These are phyloP conservation scores for Phasia obesa DNA, from an alignment of 2,888 invertebrate genomes.

Conservation along the genomic window DNA sequence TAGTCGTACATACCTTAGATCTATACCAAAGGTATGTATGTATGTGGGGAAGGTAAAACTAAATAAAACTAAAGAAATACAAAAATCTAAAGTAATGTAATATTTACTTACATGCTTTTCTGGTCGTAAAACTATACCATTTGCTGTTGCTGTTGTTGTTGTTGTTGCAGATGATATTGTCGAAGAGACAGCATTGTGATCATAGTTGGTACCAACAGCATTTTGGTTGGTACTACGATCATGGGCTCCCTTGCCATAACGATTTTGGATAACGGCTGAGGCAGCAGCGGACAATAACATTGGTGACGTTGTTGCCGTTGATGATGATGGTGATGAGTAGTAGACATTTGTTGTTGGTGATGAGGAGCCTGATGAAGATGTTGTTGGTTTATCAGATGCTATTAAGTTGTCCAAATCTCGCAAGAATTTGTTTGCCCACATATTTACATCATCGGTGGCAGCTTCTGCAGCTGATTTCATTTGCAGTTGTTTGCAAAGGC, in stretches of 20 bases:
- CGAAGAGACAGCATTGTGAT: slow-evolving; percentile 47
- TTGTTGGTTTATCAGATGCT: slow-evolving; percentile 78
- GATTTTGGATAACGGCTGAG: slow-evolving; percentile 78
- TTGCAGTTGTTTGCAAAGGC: slow-evolving; percentile 71
- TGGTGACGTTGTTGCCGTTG: slow-evolving; percentile 77
- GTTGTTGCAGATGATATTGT: slow-evolving; percentile 48
- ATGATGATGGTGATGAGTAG: slow-evolving; percentile 70
- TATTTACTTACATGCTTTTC: slow-evolving; percentile 82
- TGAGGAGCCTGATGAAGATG: slow-evolving; percentile 70
- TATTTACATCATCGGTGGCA: slow-evolving; percentile 80
- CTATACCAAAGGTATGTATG: slow-evolving; percentile 32
- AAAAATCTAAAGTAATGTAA: slow-evolving; percentile 44
- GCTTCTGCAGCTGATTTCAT: slow-evolving; percentile 70
- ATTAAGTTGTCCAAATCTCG: slow-evolving; percentile 82
- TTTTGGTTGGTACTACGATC: slow-evolving; percentile 61
- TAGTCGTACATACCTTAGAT: slow-evolving; percentile 25
- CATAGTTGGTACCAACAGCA: slow-evolving; percentile 54
- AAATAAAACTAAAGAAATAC: background rate
- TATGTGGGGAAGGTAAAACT: slow-evolving; percentile 35
- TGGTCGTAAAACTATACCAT: slow-evolving; percentile 80
- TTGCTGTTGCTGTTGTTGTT: slow-evolving; percentile 68
- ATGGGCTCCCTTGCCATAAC: slow-evolving; percentile 74
- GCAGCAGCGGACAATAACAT: slow-evolving; percentile 79
- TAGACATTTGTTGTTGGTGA: slow-evolving; percentile 76
- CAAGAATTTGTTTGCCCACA: slow-evolving; percentile 82